Percentiles rank a stretch among this genome's conserved stretches.
Conservation (phyloP, 2,888 invertebrate species). For the Xestia sexstrigata region DNA sequence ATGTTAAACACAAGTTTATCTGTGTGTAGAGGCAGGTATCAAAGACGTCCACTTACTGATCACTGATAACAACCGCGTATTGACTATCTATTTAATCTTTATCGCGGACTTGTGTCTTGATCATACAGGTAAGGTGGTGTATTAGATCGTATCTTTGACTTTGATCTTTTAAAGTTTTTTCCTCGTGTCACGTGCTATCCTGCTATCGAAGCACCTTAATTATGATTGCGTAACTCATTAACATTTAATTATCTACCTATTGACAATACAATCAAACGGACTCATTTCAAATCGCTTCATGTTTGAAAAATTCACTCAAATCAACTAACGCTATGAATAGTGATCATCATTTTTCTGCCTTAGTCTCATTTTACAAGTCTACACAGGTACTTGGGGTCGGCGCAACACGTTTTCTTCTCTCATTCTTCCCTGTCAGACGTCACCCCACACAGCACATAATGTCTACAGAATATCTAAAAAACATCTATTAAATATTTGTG, state of each 20-base stretch:
- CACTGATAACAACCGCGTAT: constrained; percentile 29
- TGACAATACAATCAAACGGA: background rate
- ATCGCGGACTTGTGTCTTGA: background rate
- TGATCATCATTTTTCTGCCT: too few relatives aligned
- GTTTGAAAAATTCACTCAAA: background rate
- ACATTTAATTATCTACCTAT: background rate
- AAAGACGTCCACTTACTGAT: constrained; percentile 22
- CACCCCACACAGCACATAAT: too few relatives aligned
- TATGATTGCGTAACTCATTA: too few relatives aligned
- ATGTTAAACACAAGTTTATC: constrained; percentile 3
- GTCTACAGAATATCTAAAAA: too few relatives aligned
- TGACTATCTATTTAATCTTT: constrained; percentile 46
- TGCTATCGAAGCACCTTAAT: background rate
- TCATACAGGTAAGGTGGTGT: background rate
- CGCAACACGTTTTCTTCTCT: background rate
- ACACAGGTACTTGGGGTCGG: background rate
- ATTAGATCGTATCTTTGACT: background rate
- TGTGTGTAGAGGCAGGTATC: background rate
- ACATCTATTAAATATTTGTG: too few relatives aligned
- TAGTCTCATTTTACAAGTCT: background rate
- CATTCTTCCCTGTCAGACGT: background rate
- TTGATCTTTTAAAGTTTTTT: background rate
- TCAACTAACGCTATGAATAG: too few relatives aligned
- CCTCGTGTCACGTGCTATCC: background rate
- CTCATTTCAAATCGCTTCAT: background rate